These are phyloP conservation scores for Pachypeltis micranthus DNA, from an alignment of 1,140 invertebrate species.

Conservation along the genomic window DNA sequence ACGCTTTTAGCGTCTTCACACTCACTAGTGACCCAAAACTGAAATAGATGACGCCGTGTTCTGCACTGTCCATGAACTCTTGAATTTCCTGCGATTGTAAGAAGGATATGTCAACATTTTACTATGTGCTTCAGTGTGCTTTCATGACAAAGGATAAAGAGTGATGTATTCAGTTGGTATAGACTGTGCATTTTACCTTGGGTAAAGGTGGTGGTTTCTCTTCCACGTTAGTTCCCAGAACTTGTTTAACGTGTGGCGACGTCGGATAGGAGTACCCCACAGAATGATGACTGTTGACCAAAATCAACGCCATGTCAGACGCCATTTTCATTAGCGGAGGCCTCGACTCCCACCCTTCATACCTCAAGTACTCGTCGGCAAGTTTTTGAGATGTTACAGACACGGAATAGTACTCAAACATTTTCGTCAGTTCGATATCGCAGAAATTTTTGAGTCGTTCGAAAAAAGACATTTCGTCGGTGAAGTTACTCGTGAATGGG, in stretches of 20 bases:
- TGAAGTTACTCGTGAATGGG: no score
- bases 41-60: no score
- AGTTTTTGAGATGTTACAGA: background rate
- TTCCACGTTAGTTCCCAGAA: conserved; percentile 32
- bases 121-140: no score
- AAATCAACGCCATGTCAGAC: conserved; percentile 21
- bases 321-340: conserved; percentile 23
- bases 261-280: conserved; percentile 27
- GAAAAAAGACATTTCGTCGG: conserved; percentile 21
- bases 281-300: conserved; percentile 33
- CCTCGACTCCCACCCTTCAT: conserved; percentile 21
- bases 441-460: conserved; percentile 20
- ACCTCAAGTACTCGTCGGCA: conserved; percentile 23
- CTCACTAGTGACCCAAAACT: no score
- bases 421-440: background rate
- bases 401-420: background rate
- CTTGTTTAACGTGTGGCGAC: conserved; percentile 30
- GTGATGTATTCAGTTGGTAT: no score
- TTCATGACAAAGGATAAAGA: no score
- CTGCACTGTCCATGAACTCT: no score
- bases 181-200: conserved; percentile 24
- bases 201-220: conserved; percentile 28
- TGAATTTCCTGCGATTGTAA: no score
- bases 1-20: no score
- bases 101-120: no score